Conservation (phyloP, 1,140 invertebrate species). For the Papilio polytes region DNA sequence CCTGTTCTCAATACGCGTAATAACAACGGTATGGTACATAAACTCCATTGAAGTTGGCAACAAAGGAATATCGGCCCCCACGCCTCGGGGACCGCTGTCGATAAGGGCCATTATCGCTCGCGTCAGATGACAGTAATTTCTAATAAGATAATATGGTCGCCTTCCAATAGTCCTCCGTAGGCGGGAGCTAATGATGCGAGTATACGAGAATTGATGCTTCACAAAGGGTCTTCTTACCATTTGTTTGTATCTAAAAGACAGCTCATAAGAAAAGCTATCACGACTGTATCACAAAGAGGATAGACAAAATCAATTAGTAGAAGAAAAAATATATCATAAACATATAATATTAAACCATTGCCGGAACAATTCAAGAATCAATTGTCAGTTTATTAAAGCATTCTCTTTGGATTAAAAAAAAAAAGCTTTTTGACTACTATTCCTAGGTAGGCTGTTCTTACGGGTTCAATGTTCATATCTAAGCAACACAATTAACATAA, state of each 20-base stretch:
- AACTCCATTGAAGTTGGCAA: conserved; percentile 48
- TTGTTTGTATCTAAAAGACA: conserved; percentile 26
- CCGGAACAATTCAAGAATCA: too few species aligned
- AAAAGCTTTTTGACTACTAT: too few species aligned
- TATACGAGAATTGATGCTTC: conserved; percentile 55
- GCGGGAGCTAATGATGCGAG: conserved; percentile 53
- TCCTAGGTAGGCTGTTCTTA: too few species aligned
- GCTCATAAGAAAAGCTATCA: conserved; percentile 18
- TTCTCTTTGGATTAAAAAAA: too few species aligned
- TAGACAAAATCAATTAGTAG: neutral
- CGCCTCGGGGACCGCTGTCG: conserved; percentile 39
- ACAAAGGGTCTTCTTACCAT: conserved; percentile 34
- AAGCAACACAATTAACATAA: too few species aligned
- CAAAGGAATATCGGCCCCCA: conserved; percentile 52
- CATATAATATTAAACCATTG: too few species aligned
- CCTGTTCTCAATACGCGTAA: conserved; percentile 54
- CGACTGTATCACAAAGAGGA: neutral
- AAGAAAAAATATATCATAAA: too few species aligned
- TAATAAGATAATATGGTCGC: conserved; percentile 64
- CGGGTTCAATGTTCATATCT: too few species aligned
- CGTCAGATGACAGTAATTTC: conserved; percentile 54
- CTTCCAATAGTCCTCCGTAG: conserved; percentile 53
- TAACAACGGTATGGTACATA: conserved; percentile 59
- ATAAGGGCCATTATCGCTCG: conserved; percentile 55
- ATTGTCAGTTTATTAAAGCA: too few species aligned